Evolutionary conservation across 2,888 invertebrate genomes (phyloP), one percentile per base, ranked within the genome.

Genomic region (Spisula subtruncata): DNA sequence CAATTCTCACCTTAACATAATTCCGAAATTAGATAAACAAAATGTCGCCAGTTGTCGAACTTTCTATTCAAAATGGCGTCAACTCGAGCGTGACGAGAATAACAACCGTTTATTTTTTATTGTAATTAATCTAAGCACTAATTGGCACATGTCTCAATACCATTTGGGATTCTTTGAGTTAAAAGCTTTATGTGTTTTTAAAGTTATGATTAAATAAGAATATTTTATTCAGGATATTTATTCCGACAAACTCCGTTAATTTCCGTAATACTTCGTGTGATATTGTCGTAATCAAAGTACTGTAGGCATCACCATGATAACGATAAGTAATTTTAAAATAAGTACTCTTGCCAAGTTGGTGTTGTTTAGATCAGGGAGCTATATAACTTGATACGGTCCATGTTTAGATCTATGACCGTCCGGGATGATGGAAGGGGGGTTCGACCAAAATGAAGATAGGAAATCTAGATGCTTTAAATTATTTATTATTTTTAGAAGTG

Each of bases 21-120:
- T 75, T 75, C 75, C 75, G 35, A 75, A 35, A 75, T 25, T 66
- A 60, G n/a, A 75, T 75, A 75, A 48, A 35, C 41, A 41, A 51
- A 79, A 56, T 87, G 84, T 83, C 54, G 84, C 46, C 83, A 80
- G 83, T 88, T 88, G 81, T 88, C 88, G 88, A 60, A 88, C 88
- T 84, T 85, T 85, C 81, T 85, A 75, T 75, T 89, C 87, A 85
- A 85, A 85, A 85, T 85, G 85, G 85, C 85, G 85, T 85, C 85
- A 29, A 80, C 54, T 85, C 29, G 51, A 80, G 85, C 80, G 79
- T 85, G 85, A 80, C 54, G 80, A 79, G 79, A 85, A 80, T 56
- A 85, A 80, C 79, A 84, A 66, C 75, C 16, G 29, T 75, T 75
- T 32, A 32, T 75, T 18, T 12, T 35, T 35, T 35, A 32, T 16